These are phyloP conservation scores for Napeogenes inachia DNA, from an alignment of 2,888 invertebrate species.

Conservation along the genomic window DNA sequence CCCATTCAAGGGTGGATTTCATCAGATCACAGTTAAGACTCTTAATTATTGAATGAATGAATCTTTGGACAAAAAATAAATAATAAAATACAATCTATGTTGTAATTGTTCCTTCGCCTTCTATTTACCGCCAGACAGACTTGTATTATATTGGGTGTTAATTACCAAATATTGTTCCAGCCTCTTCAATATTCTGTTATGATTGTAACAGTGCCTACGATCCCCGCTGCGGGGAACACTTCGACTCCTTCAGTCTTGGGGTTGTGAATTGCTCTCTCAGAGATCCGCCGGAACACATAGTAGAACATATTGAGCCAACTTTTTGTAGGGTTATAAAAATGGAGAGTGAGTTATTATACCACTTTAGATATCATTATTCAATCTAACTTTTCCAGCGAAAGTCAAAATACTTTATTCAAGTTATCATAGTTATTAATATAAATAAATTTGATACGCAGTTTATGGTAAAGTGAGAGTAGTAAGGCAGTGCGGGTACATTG, in stretches of 20 bases:
- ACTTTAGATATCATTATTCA: too few species aligned
- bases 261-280: conserved; percentile 89
- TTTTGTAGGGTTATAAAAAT: conserved; percentile 90
- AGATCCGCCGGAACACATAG: conserved; percentile 82
- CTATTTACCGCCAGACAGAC: too few species aligned
- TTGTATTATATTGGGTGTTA: too few species aligned
- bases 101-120: too few species aligned
- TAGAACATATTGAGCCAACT: conserved; percentile 75
- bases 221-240: conserved; percentile 92
- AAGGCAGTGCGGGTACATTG: conserved; percentile 87
- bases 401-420: too few species aligned
- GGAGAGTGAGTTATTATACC: conserved; percentile 77
- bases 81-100: too few species aligned
- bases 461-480: conserved; percentile 86
- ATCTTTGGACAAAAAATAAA: too few species aligned
- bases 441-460: conserved; percentile 72
- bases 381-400: too few species aligned
- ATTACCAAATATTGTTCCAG: conserved; percentile 43
- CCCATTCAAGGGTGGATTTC: too few species aligned
- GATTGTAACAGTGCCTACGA: conserved; percentile 95
- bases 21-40: too few species aligned
- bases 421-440: neutral
- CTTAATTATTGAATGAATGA: too few species aligned
- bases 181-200: conserved; percentile 85
- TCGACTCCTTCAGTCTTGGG: conserved; percentile 90